phyloP scores from a whole-genome alignment of 2,797 vertebrate species.

The Platyrinchus mystaceus region DNA sequence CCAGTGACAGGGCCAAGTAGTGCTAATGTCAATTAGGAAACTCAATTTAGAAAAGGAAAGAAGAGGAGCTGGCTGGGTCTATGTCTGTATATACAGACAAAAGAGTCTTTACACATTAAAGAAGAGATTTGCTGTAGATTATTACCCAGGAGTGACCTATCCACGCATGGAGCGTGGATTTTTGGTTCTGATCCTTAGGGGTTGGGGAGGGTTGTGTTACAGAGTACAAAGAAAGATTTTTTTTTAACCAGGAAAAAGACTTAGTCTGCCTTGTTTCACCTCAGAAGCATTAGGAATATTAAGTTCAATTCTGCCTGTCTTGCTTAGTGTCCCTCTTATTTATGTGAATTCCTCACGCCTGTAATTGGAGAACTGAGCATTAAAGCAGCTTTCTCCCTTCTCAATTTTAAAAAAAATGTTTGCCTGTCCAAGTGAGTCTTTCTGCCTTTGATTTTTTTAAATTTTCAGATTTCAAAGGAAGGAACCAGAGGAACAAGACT shows the following conservation, averaged over 20 bases:
- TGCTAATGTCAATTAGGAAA: not conserved
- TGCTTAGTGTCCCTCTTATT: not conserved
- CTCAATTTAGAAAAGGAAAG: not conserved
- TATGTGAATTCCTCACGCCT: not conserved
- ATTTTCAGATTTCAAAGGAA: not conserved
- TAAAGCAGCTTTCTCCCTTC: not conserved
- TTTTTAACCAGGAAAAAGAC: not conserved
- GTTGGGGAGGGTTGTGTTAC: rapidly evolving
- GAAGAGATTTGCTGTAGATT: not conserved
- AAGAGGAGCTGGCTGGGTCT: not conserved
- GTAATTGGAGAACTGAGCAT: not conserved
- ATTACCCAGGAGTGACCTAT: not conserved
- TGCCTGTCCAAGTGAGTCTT: not conserved
- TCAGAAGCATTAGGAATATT: not conserved
- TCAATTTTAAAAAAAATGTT: not conserved
- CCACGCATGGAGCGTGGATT: not conserved
- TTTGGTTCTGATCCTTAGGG: not conserved
- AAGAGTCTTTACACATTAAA: not conserved
- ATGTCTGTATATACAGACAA: not conserved
- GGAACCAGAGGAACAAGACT: not conserved
- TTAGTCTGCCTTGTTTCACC: not conserved
- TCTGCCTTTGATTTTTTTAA: not conserved
- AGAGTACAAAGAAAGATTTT: not conserved
- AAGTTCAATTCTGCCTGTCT: not conserved
- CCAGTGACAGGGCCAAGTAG: no score